Base-by-base conservation (phyloP, 2,888 invertebrate species). In the Clanis bilineata region DNA sequence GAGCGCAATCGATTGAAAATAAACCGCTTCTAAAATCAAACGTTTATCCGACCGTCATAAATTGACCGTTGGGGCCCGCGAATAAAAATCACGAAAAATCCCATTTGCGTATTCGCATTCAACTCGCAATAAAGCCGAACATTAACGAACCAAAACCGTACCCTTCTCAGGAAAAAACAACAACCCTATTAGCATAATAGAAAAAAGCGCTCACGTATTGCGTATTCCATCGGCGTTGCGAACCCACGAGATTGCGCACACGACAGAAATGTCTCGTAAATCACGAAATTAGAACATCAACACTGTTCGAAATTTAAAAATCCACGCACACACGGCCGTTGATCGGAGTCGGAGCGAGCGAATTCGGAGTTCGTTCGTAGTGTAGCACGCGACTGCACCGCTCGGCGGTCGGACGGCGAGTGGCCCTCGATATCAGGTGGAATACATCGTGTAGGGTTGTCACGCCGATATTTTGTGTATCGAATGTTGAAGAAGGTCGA, bases 241-340 rank as follows among this genome's bases (percentile, higher is more conserved):
- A 65, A 71, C 66, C 70, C 64, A 66, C 62, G 68, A 75, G 76
- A 76, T 79, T 77, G 78, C 70, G 76, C 73, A 73, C 73, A 80
- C 75, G 72, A 73, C 72, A 73, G 71, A 79, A 76, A 78, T 59
- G 80, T 82, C 74, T 71, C 77, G 82, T 84, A 82, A 80, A 85
- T 80, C 85, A 86, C 85, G 79, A 70, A 68, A 77, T 79, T 74
- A 73, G 66, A 77, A 82, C 78, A 77, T 80, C 76, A 81, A 80
- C 85, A 84, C 82, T 64, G 63, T 77, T 76, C 66, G 69, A 69
- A 63, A 68, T 45, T 71, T 71, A 60, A 57, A 65, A 63, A 67
- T 73, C 69, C 74, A 73, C 72, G 68, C 84, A 85, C 86, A 81
- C 83, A 80, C 83, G 83, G 64, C 66, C 67, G 67, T 15, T 51